These are phyloP conservation scores for Herminia tarsipennalis DNA, from an alignment of 2,888 invertebrate species.

Conservation along the genomic window DNA sequence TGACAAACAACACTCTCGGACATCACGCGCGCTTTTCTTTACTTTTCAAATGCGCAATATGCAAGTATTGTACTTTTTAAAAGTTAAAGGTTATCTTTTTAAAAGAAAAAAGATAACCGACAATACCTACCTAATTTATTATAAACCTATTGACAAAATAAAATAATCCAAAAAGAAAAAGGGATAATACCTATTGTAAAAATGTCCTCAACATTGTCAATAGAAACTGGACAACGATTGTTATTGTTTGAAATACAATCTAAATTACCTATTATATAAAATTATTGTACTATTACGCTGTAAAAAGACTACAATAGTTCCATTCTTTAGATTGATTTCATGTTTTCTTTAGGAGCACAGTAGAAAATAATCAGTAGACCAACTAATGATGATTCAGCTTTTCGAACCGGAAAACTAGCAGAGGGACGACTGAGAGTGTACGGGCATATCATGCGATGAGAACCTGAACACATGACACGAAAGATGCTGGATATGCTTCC, in stretches of 20 bases:
- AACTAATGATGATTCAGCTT: too few species aligned
- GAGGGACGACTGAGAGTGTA: too few species aligned
- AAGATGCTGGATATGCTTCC: too few species aligned
- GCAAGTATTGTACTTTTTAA: too few species aligned
- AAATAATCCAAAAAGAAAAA: neutral
- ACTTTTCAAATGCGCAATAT: too few species aligned
- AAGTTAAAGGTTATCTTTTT: too few species aligned
- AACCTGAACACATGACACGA: too few species aligned
- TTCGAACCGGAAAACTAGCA: too few species aligned
- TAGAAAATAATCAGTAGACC: neutral
- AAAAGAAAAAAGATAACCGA: too few species aligned
- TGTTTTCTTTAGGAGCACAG: neutral
- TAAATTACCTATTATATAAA: slow-evolving; percentile 31
- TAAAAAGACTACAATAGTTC: slow-evolving; percentile 27
- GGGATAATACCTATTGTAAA: neutral
- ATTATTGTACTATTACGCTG: slow-evolving; percentile 14
- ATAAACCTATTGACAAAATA: neutral
- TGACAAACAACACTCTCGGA: too few species aligned
- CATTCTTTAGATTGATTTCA: slow-evolving; percentile 15
- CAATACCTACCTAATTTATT: neutral
- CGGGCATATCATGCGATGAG: too few species aligned
- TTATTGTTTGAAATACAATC: slow-evolving; percentile 20
- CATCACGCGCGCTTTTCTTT: too few species aligned
- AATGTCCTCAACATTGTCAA: slow-evolving; percentile 6
- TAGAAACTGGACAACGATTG: slow-evolving; percentile 10